Evolutionary conservation across 2,888 invertebrate species (phyloP).

Genomic region (Gastracanthus pulcherrimus): DNA sequence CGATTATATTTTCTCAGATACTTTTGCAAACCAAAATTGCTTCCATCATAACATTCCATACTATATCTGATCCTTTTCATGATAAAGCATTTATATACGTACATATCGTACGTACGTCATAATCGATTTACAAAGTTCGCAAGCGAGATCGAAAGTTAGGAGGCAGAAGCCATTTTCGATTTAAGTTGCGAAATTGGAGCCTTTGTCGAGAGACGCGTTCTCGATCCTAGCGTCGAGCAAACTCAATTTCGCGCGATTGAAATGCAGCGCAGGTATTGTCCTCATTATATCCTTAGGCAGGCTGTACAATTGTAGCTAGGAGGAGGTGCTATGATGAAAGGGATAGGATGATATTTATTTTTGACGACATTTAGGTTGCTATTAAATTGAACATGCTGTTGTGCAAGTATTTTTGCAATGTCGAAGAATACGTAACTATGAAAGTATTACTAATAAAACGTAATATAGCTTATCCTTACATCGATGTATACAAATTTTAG

Average conservation of each 20-base stretch:
- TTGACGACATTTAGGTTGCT: background rate
- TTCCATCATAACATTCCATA: too few relatives aligned
- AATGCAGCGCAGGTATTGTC: slow-evolving; percentile 41
- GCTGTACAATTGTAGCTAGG: background rate
- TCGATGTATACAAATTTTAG: too few relatives aligned
- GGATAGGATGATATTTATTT: background rate
- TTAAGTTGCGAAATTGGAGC: slow-evolving; percentile 42
- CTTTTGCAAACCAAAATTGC: background rate
- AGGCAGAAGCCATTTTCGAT: slow-evolving; percentile 31
- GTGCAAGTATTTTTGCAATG: background rate
- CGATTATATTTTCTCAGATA: background rate
- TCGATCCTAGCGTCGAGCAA: background rate
- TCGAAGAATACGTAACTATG: background rate
- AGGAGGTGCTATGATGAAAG: background rate
- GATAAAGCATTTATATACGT: background rate
- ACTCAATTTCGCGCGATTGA: slow-evolving; percentile 42
- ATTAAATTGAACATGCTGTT: background rate
- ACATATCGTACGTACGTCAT: background rate
- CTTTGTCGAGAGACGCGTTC: slow-evolving; percentile 16
- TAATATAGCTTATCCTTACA: background rate
- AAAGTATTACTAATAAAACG: too few relatives aligned
- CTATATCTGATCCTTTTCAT: too few relatives aligned
- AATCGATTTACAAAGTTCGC: background rate
- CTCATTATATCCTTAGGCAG: slow-evolving; percentile 17
- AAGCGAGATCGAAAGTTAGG: background rate